Base-by-base conservation (phyloP, 2,797 vertebrate species). In the Scolopax rusticola region DNA sequence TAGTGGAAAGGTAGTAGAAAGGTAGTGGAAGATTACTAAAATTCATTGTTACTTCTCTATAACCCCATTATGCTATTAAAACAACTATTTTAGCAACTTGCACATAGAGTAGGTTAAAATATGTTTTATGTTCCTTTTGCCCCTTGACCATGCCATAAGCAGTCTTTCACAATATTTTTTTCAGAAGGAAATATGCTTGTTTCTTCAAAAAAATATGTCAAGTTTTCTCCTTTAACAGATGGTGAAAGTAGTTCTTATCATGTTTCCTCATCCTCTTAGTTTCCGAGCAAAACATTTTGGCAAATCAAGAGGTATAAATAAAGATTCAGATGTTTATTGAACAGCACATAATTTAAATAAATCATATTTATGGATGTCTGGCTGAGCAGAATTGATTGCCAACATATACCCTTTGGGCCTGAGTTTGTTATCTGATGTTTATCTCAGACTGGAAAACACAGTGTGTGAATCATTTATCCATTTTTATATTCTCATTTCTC, bases 261-360 rank as follows among this genome's bases (percentile, higher is more conserved):
- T 90, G 89, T 90, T 95, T 87, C 81, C 64, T 85, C 67, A 89
- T 90, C 77, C 60, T 32, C 77, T 91, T 84, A 92, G 33, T 45
- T 82, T 94, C 82, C 83, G 70, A 91, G 81, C n/a, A 93, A 91
- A 97, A 94, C 53, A 90, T 90, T 81, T 65, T 90, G 92, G 89
- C 81, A 96, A 94, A 87, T 85, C 64, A 75, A 77, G 78, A 94
- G 53, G 61, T 90, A 97, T 90, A 95, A 95, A 93, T 93, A 96
- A 83, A 80, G 92, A 95, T 78, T 93, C 60, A 83, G 57, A 93
- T 87, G 50, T 95, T 96, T 96, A 92, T 78, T 96, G 90, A 94
- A 91, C 33, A 91, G 81, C 23, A 80, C 45, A 75, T 68, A 74
- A 94, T 93, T 92, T 90, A 94, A 94, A 96, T 91, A 95, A 92